These are phyloP conservation scores for Acleris literana DNA, from an alignment of 2,888 invertebrate genomes.

Conservation along the genomic window DNA sequence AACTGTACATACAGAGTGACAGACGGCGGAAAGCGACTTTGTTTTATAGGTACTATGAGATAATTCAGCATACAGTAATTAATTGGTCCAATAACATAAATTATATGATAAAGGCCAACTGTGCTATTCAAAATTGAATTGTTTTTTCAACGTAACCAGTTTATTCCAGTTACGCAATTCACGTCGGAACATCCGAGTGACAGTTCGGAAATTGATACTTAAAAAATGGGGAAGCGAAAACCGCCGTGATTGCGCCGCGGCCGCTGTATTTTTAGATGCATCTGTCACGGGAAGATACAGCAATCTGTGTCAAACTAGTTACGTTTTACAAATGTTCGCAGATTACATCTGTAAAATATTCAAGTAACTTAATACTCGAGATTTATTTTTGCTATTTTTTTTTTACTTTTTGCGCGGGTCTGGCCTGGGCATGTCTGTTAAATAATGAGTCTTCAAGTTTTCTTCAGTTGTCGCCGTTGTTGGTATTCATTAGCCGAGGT, in stretches of 20 bases:
- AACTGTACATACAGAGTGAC: no score
- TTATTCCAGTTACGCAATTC: slow-evolving; percentile 1
- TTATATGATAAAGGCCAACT: no score
- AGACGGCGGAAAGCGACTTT: no score
- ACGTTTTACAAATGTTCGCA: slow-evolving; percentile 16
- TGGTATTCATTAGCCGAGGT: no score
- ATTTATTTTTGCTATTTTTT: no score
- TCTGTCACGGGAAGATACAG: slow-evolving; percentile 15
- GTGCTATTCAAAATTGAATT: neutral
- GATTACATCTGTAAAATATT: slow-evolving; percentile 12
- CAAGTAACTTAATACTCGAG: slow-evolving; percentile 14
- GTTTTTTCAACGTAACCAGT: slow-evolving; percentile 2
- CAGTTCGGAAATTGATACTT: slow-evolving; percentile 41
- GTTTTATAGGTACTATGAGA: no score
- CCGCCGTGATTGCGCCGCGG: slow-evolving; percentile 24
- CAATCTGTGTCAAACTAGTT: slow-evolving; percentile 24
- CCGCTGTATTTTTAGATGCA: slow-evolving; percentile 36
- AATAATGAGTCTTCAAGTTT: no score
- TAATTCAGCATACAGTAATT: no score
- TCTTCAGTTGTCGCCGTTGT: no score
- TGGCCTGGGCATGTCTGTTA: no score
- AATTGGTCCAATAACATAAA: no score
- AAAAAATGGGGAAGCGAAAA: slow-evolving; percentile 30
- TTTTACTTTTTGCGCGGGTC: no score
- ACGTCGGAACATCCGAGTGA: slow-evolving; percentile 22